Evolutionary conservation across 2,113 vertebrate species (phyloP).

Genomic region (Morone chrysops): DNA sequence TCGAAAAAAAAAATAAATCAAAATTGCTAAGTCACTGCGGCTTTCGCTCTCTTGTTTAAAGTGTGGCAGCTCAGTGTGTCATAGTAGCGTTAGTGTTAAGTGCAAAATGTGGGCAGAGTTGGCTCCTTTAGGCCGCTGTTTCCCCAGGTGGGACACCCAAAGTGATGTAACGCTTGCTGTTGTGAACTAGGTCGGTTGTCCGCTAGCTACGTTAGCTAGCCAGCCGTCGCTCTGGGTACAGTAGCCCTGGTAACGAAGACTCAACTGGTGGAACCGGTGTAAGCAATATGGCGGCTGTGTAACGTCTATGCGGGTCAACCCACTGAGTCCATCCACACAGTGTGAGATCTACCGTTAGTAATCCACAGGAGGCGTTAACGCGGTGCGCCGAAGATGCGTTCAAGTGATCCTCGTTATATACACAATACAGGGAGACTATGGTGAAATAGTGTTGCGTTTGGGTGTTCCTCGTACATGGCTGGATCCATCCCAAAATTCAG

Average conservation of each 20-base stretch:
- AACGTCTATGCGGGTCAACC: rapidly evolving
- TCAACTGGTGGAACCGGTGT: not conserved
- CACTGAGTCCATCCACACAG: conserved; percentile 46
- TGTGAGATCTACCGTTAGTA: conserved; percentile 45
- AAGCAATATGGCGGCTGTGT: conserved; percentile 47
- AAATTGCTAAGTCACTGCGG: conserved; percentile 57
- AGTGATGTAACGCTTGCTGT: conserved; percentile 73
- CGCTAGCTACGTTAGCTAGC: conserved; percentile 39
- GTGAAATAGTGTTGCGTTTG: too few relatives aligned
- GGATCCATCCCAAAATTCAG: too few relatives aligned
- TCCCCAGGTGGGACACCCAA: conserved; percentile 57
- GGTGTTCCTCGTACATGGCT: too few relatives aligned
- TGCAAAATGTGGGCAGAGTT: not conserved
- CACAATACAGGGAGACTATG: too few relatives aligned
- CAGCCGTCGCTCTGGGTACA: too few relatives aligned
- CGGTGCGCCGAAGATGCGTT: conserved; percentile 44
- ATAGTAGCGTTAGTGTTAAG: not conserved
- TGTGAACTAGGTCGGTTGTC: conserved; percentile 63
- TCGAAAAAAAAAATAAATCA: not conserved
- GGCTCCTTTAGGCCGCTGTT: conserved; percentile 31
- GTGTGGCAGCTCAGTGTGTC: conserved; percentile 10
- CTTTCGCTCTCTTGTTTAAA: not conserved
- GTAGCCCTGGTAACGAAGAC: too few relatives aligned
- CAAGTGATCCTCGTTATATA: not conserved
- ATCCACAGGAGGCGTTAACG: not conserved